Percentiles rank a stretch among this genome's conserved stretches.
Evolutionary conservation across 2,888 invertebrate genomes (phyloP).

Genomic region (Acanthococcus lagerstroemiae): DNA sequence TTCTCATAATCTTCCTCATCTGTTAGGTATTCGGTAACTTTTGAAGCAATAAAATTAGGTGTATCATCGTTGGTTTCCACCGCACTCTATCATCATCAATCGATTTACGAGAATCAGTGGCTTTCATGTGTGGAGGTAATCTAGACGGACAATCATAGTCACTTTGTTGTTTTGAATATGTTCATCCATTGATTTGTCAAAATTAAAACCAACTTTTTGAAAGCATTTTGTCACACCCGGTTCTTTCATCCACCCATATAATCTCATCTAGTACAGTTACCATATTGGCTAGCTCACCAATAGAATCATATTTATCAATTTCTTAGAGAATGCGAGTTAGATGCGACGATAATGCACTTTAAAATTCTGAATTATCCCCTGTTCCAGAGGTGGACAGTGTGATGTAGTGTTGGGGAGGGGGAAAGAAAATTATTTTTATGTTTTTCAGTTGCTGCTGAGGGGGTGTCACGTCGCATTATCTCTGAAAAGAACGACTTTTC

Average conservation of each 20-base stretch:
- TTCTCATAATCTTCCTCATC: background rate
- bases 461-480: too few relatives aligned
- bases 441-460: too few relatives aligned
- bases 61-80: background rate
- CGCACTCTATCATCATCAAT: background rate
- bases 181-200: background rate
- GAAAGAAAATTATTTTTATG: too few relatives aligned
- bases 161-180: background rate
- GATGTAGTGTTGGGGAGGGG: too few relatives aligned
- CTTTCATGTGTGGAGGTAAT: background rate
- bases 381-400: too few relatives aligned
- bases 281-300: background rate
- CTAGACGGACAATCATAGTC: background rate
- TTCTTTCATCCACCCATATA: constrained; percentile 11
- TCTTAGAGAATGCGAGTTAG: background rate
- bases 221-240: background rate
- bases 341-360: too few relatives aligned
- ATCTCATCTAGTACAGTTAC: constrained; percentile 15
- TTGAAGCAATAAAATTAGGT: background rate
- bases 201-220: background rate
- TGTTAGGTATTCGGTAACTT: background rate
- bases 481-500: too few relatives aligned
- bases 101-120: background rate
- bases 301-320: background rate
- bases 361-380: too few relatives aligned